Percentiles rank a stretch among this genome's conserved stretches.
These are phyloP conservation scores for Thymelicus acteon DNA, from an alignment of 2,888 invertebrate species.

Conservation along the genomic window DNA sequence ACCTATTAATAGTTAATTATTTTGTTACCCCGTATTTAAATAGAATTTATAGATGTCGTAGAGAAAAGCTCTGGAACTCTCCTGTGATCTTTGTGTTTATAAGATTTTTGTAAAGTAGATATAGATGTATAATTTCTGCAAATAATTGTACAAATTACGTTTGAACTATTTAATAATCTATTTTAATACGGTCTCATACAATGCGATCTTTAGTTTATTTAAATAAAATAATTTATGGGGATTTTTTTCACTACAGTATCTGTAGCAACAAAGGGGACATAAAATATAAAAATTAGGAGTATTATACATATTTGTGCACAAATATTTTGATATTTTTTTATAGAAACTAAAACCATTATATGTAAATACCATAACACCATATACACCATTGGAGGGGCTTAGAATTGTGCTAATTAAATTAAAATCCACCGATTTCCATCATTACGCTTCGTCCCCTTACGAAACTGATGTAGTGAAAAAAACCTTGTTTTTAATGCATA, in stretches of 20 bases:
- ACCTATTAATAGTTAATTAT: slow-evolving; percentile 58
- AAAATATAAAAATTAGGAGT: not conserved
- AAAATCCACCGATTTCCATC: too few relatives aligned
- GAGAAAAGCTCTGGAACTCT: slow-evolving; percentile 80
- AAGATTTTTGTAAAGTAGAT: slow-evolving; percentile 62
- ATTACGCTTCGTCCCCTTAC: not conserved
- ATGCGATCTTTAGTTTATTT: slow-evolving; percentile 51
- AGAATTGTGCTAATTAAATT: too few relatives aligned
- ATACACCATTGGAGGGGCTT: too few relatives aligned
- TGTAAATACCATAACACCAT: too few relatives aligned
- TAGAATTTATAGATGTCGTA: slow-evolving; percentile 39
- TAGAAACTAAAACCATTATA: too few relatives aligned
- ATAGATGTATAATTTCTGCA: slow-evolving; percentile 48
- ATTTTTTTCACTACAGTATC: not conserved
- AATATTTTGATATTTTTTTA: too few relatives aligned
- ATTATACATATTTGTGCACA: too few relatives aligned
- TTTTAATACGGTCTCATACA: slow-evolving; percentile 48
- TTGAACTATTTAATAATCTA: slow-evolving; percentile 29
- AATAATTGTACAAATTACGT: slow-evolving; percentile 51
- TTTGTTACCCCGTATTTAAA: slow-evolving; percentile 68
- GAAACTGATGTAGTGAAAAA: not conserved
- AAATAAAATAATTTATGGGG: not conserved
- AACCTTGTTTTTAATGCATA: not conserved
- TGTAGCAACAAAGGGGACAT: not conserved
- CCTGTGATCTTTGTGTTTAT: slow-evolving; percentile 81